These are phyloP conservation scores for Leptinotarsa juncta DNA, from an alignment of 2,888 invertebrate genomes.

Conservation along the genomic window DNA sequence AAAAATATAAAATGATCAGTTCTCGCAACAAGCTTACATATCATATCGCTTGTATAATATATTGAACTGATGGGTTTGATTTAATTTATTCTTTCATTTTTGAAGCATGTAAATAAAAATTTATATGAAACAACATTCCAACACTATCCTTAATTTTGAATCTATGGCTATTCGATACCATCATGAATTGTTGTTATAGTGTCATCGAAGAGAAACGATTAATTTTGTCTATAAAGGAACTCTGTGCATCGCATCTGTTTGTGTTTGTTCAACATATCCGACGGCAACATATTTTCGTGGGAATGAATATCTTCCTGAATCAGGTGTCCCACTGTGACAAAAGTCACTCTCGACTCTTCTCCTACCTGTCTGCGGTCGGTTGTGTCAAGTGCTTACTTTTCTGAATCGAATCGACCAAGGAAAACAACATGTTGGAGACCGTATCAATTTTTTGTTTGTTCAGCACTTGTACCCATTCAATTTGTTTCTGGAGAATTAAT, in stretches of 20 bases:
- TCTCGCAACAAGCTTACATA: too few species aligned
- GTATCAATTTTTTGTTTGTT: constrained; percentile 29
- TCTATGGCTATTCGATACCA: not conserved
- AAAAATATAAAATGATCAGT: too few species aligned
- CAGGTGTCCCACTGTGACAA: constrained; percentile 47
- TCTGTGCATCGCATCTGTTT: constrained; percentile 17
- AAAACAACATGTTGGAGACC: constrained; percentile 26
- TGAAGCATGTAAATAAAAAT: not conserved
- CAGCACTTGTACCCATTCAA: constrained; percentile 27
- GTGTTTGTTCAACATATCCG: constrained; percentile 35
- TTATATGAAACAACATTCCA: not conserved
- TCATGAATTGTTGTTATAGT: not conserved
- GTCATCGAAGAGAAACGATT: constrained; percentile 3
- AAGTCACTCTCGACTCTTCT: constrained; percentile 34
- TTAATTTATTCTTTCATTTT: too few species aligned
- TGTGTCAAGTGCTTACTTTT: constrained; percentile 36
- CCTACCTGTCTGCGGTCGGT: constrained; percentile 33
- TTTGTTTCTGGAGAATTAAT: constrained; percentile 26
- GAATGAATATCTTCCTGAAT: constrained; percentile 44
- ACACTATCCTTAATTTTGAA: not conserved
- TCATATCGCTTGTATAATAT: too few species aligned
- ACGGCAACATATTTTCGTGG: constrained; percentile 42
- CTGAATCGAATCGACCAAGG: constrained; percentile 24
- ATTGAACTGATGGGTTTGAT: too few species aligned
- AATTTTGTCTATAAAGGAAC: constrained; percentile 12